Evolutionary conservation across 2,888 invertebrate species (phyloP).

Genomic region (Punctoribates punctum): DNA sequence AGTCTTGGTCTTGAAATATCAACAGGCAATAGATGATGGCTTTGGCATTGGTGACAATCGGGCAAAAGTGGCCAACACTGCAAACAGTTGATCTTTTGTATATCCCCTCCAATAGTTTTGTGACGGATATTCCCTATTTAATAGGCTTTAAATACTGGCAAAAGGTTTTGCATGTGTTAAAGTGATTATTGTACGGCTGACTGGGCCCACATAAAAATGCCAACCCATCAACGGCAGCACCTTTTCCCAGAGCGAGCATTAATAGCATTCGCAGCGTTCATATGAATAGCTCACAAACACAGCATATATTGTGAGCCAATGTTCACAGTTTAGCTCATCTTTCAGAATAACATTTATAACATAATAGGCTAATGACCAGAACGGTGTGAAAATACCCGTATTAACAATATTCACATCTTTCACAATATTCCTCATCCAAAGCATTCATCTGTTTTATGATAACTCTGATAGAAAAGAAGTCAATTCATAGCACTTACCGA

Average conservation of each 20-base stretch:
- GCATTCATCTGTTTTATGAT: slow-evolving; percentile 33
- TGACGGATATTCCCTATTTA: slow-evolving; percentile 34
- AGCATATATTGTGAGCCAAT: slow-evolving; percentile 23
- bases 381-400: slow-evolving; percentile 16
- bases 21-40: slow-evolving; percentile 22
- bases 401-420: slow-evolving; percentile 9
- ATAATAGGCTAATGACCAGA: slow-evolving; percentile 35
- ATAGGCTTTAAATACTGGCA: slow-evolving; percentile 35
- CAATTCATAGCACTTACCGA: slow-evolving; percentile 33
- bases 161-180: slow-evolving; percentile 37
- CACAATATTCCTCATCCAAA: not conserved
- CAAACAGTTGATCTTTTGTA: slow-evolving; percentile 27
- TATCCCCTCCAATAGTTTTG: slow-evolving; percentile 17
- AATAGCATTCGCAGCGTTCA: not conserved
- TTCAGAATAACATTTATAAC: slow-evolving; percentile 28
- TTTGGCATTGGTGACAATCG: slow-evolving; percentile 8
- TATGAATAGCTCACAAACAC: slow-evolving; percentile 26
- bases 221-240: slow-evolving; percentile 31
- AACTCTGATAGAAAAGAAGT: slow-evolving; percentile 34
- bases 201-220: slow-evolving; percentile 34
- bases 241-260: slow-evolving; percentile 36
- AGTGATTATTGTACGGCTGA: slow-evolving; percentile 34
- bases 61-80: not conserved
- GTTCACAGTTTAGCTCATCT: slow-evolving; percentile 37
- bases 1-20: slow-evolving; percentile 30